Percentiles rank a stretch among this genome's conserved stretches.
phyloP scores from a whole-genome alignment of 2,888 invertebrate species.

The Athalia rosae region DNA sequence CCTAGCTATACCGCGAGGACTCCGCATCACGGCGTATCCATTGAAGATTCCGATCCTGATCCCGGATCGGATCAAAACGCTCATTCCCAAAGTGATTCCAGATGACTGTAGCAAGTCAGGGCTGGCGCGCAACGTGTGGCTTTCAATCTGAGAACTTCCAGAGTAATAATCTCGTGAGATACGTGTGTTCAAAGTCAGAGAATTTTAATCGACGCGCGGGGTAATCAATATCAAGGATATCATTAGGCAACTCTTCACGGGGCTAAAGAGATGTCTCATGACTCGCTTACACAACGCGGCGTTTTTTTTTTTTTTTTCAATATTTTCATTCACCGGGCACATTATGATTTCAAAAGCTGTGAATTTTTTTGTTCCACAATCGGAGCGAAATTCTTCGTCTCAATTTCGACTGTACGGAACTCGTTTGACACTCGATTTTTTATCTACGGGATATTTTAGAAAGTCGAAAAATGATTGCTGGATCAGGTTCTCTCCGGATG shows the following conservation, averaged over 20 bases:
- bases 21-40: slow-evolving; percentile 67
- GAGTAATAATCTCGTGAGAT: slow-evolving; percentile 35
- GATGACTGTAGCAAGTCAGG: slow-evolving; percentile 68
- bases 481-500: not conserved
- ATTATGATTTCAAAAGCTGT: not conserved
- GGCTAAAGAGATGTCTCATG: slow-evolving; percentile 45
- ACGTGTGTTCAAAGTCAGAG: too few relatives aligned
- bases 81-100: slow-evolving; percentile 69
- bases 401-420: too few relatives aligned
- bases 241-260: slow-evolving; percentile 40
- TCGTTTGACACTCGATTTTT: too few relatives aligned
- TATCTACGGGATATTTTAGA: too few relatives aligned
- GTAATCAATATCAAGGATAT: slow-evolving; percentile 7
- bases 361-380: not conserved
- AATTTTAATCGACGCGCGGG: not conserved
- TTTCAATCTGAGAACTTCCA: slow-evolving; percentile 42
- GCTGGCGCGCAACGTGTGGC: slow-evolving; percentile 63
- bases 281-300: slow-evolving; percentile 14
- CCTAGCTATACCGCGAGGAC: slow-evolving; percentile 66
- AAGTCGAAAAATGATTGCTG: too few relatives aligned
- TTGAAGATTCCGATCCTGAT: slow-evolving; percentile 70
- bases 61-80: slow-evolving; percentile 65
- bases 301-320: not conserved
- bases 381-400: too few relatives aligned
- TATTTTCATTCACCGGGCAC: not conserved